These are phyloP conservation scores for Plutella xylostella DNA, from an alignment of 2,888 invertebrate genomes.

Conservation along the genomic window DNA sequence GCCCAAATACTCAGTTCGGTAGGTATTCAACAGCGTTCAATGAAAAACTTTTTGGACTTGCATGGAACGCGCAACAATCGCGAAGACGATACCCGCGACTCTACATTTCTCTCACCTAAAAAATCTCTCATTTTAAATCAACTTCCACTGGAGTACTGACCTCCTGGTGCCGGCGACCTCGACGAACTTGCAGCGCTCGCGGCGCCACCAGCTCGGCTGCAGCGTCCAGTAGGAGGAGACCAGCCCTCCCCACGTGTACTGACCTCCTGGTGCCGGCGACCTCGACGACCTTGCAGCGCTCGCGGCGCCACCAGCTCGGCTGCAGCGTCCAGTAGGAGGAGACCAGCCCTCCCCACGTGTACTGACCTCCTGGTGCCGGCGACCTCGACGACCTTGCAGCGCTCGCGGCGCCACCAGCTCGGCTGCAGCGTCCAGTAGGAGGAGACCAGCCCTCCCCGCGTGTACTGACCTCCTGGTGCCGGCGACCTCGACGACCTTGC, in stretches of 20 bases:
- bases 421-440: slow-evolving; percentile 90
- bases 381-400: slow-evolving; percentile 87
- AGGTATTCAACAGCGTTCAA: no score
- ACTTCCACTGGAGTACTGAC: no score
- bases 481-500: slow-evolving; percentile 87
- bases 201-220: slow-evolving; percentile 89
- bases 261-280: slow-evolving; percentile 82
- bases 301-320: slow-evolving; percentile 88
- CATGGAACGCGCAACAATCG: no score
- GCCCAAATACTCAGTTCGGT: no score
- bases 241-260: slow-evolving; percentile 89
- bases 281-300: slow-evolving; percentile 86
- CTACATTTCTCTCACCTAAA: no score
- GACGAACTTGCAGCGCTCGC: slow-evolving; percentile 84
- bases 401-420: slow-evolving; percentile 87
- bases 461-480: slow-evolving; percentile 79
- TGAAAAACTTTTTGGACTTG: no score
- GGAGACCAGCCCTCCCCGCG: slow-evolving; percentile 93
- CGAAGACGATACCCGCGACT: no score
- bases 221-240: slow-evolving; percentile 92
- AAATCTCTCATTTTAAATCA: no score
- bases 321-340: slow-evolving; percentile 89
- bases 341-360: slow-evolving; percentile 95
- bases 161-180: slow-evolving; percentile 84
- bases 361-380: slow-evolving; percentile 79